Base-by-base conservation (phyloP, 2,888 invertebrate species). In the Microplitis manilae region DNA sequence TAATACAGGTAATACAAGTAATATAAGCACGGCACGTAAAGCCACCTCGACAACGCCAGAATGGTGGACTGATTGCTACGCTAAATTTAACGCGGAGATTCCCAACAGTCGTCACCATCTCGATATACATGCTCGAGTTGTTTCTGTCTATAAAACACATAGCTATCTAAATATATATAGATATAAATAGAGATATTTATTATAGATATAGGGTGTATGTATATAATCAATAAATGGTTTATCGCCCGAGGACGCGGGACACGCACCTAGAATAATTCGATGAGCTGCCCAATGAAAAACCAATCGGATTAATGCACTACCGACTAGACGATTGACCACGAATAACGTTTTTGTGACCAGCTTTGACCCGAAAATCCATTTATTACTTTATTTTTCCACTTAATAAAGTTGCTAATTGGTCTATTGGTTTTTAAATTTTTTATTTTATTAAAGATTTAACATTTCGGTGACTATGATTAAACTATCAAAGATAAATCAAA, bases 41-140 rank as follows among this genome's bases (percentile, higher is more conserved):
- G 80, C 82, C 81, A 80, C 77, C 81, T 80, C 82, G 82, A 82
- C 81, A 81, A 80, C 79, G 73, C 79, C 78, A 85, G 84, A 86
- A 86, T 86, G 83, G 85, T 83, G 75, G 81, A 83, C 86, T 86
- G 86, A 86, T 86, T 86, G 85, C 85, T 82, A 84, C 80, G 84
- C 79, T 83, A 81, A 73, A 85, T 84, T 85, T 83, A 83, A 83
- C 83, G 77, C 83, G 76, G 80, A 79, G 84, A 77, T 72, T 71
- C 30, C 61, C 59, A 7, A 9, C 61, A 38, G 20, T 65, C 65
- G 20, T 65, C 65, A 38, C 9, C 68, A 9, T 70, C 70, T 70
- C 59, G 70, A 70, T 70, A 38, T 50, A 70, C 61, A 70, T 60
- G 70, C 70, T 70, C 59, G 61, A 6, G 30, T 70, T 60, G 30